A percentile compares a stretch with the other conserved stretches of the same genome.
Evolutionary conservation across 2,113 vertebrate genomes (phyloP).

Genomic region (Nothobranchius kuhntae): DNA sequence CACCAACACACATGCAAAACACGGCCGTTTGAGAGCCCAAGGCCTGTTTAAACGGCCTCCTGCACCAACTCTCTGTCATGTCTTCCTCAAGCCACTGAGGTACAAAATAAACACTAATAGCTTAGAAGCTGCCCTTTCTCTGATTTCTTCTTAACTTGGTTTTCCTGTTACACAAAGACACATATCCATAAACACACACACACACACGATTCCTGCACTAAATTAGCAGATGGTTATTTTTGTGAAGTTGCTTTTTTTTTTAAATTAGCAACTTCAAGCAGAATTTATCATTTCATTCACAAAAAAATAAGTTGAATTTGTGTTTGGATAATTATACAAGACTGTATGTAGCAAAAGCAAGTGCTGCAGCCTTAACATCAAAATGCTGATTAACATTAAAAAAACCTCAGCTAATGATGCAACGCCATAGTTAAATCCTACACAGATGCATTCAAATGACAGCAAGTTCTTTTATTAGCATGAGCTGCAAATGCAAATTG

Average conservation of each 20-base stretch:
- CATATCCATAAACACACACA: not conserved
- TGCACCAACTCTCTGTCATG: slow-evolving; percentile 24
- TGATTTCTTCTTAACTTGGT: slow-evolving; percentile 5
- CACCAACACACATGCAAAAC: slow-evolving; percentile 5
- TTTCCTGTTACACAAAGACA: not conserved
- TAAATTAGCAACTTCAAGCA: not conserved
- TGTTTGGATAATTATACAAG: not conserved
- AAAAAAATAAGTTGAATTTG: not conserved
- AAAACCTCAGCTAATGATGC: not conserved
- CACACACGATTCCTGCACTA: not conserved
- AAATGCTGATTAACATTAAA: not conserved
- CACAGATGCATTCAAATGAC: not conserved
- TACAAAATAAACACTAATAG: slow-evolving; percentile 40
- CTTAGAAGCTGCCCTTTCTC: slow-evolving; percentile 28
- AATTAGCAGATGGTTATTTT: slow-evolving; percentile 8
- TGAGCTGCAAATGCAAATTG: not conserved
- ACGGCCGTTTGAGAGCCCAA: slow-evolving; percentile 9
- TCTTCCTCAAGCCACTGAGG: slow-evolving; percentile 20
- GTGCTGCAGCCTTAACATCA: not conserved
- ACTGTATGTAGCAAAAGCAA: no score
- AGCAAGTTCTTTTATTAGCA: not conserved
- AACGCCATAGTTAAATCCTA: not conserved
- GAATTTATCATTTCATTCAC: not conserved
- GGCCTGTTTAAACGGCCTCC: slow-evolving; percentile 25
- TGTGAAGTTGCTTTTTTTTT: not conserved